Conservation (phyloP, 2,888 invertebrate genomes). For the Aromia moschata region DNA sequence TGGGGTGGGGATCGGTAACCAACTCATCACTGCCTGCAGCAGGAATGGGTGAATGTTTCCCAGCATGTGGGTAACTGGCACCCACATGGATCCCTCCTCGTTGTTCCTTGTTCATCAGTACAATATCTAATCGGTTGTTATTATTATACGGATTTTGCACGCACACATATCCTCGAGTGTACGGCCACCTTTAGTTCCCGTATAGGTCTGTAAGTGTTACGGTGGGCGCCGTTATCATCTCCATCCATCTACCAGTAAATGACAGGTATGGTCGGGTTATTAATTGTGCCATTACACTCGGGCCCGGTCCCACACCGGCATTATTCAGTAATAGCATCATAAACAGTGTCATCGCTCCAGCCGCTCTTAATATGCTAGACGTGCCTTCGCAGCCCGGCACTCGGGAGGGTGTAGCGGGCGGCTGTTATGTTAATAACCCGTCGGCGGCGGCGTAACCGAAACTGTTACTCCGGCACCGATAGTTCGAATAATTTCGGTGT, state of each 20-base stretch:
- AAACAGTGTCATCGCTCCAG: slow-evolving; percentile 30
- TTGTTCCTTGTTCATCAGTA: too few species aligned
- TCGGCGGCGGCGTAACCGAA: slow-evolving; percentile 18
- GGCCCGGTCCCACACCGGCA: slow-evolving; percentile 27
- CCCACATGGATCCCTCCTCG: too few species aligned
- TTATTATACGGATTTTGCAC: too few species aligned
- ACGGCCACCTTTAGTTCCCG: too few species aligned
- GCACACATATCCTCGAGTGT: too few species aligned
- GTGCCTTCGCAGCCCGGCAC: slow-evolving; percentile 11
- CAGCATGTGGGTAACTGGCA: too few species aligned
- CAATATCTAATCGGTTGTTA: too few species aligned
- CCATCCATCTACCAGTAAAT: slow-evolving; percentile 27
- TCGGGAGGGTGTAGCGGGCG: slow-evolving; percentile 11
- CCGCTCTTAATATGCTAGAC: slow-evolving; percentile 25
- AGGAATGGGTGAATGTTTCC: too few species aligned
- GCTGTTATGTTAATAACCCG: slow-evolving; percentile 27
- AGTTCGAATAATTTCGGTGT: slow-evolving; percentile 6
- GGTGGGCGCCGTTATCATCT: slow-evolving; percentile 17
- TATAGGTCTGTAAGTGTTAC: too few species aligned
- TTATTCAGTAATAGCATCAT: slow-evolving; percentile 30
- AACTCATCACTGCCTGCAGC: too few species aligned
- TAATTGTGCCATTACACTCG: slow-evolving; percentile 29
- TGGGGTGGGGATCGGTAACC: too few species aligned
- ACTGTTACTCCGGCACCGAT: slow-evolving; percentile 11
- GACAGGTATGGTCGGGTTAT: slow-evolving; percentile 31